A percentile compares a stretch with the other conserved stretches of the same genome.
Evolutionary conservation across 2,888 invertebrate species (phyloP).

Genomic region (Philopedon plagiatum): DNA sequence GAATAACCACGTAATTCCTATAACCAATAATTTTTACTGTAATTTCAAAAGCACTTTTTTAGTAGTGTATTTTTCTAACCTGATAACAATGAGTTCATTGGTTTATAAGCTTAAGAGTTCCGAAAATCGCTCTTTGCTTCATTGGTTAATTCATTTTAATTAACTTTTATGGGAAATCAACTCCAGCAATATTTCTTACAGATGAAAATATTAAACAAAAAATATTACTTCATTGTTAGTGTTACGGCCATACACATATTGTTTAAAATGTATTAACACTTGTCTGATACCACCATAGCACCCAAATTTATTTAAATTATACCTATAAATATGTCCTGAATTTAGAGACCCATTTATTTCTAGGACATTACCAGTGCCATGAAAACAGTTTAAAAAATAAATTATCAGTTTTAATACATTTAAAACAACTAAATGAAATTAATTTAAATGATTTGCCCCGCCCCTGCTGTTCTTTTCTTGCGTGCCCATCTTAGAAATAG

Average conservation of each 20-base stretch:
- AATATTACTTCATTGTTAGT: slow-evolving; percentile 27
- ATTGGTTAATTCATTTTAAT: no score
- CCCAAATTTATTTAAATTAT: slow-evolving; percentile 17
- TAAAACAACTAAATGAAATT: background rate
- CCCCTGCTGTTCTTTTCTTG: background rate
- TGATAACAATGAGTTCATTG: no score
- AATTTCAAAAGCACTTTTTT: no score
- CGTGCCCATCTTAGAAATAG: no score
- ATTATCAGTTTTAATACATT: slow-evolving; percentile 6
- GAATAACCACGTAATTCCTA: no score
- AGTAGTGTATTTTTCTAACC: no score
- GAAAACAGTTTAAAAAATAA: background rate
- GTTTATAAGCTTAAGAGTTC: no score
- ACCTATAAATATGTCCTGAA: background rate
- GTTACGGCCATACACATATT: slow-evolving; percentile 6
- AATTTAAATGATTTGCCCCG: background rate
- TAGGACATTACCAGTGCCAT: slow-evolving; percentile 14
- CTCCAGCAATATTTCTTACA: slow-evolving; percentile 16
- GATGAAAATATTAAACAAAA: slow-evolving; percentile 8
- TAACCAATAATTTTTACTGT: no score
- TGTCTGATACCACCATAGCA: slow-evolving; percentile 25
- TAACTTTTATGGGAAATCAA: no score
- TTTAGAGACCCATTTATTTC: background rate
- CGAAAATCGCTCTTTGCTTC: no score
- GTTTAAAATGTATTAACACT: slow-evolving; percentile 33